Evolutionary conservation across 2,113 vertebrate species (phyloP).

Genomic region (Apodemus sylvaticus): DNA sequence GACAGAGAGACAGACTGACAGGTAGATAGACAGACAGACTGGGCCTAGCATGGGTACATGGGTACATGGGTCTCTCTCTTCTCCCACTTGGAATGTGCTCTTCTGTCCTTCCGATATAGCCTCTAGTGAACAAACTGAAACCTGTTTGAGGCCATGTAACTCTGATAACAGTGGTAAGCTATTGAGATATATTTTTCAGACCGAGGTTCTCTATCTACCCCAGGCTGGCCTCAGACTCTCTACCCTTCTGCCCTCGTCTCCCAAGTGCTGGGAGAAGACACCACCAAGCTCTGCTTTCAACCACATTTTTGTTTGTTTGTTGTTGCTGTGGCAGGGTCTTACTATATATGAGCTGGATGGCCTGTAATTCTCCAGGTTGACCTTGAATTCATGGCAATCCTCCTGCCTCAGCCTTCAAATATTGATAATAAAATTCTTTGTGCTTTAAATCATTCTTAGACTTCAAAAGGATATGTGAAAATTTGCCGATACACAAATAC

Average conservation of each 20-base stretch:
- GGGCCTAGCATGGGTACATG: not conserved
- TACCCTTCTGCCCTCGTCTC: not conserved
- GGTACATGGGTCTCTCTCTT: not conserved
- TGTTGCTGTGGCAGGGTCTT: not conserved
- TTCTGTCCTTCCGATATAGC: not conserved
- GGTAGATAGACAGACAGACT: not conserved
- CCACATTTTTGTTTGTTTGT: not conserved
- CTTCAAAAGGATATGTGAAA: not conserved
- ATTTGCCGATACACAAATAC: not conserved
- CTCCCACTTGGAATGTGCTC: not conserved
- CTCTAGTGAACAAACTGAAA: not conserved
- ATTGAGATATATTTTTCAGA: not conserved
- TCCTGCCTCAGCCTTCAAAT: not conserved
- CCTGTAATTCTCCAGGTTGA: not conserved
- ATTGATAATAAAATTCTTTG: not conserved
- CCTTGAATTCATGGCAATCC: not conserved
- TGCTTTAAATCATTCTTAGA: conserved; percentile 25
- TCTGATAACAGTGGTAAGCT: not conserved
- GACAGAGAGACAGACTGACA: not conserved
- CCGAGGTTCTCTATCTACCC: not conserved
- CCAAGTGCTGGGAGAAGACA: not conserved
- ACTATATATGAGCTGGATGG: not conserved
- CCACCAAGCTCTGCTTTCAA: not conserved
- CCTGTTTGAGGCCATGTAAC: not conserved
- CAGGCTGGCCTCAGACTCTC: not conserved